Conservation (phyloP, 2,113 vertebrate genomes). For the zebrafish (Danio rerio) region GRCz12tu NC_133186.1:42026001-42026500, state of each 20-base stretch:
- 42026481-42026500: slow-evolving; percentile 31
- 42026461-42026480: slow-evolving; percentile 34
- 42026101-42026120: slow-evolving; percentile 25
- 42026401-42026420: slow-evolving; percentile 46
- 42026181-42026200: slow-evolving; percentile 33
- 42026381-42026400: slow-evolving; percentile 42
- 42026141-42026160: slow-evolving; percentile 23
- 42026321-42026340: slow-evolving; percentile 21
- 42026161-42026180: slow-evolving; percentile 53
- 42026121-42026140: slow-evolving; percentile 14
- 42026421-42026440: slow-evolving; percentile 35
- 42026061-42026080: slow-evolving; percentile 29
- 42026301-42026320: slow-evolving; percentile 33
- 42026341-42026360: slow-evolving; percentile 45
- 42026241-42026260: slow-evolving; percentile 25
- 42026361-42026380: slow-evolving; percentile 48
- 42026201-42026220: slow-evolving; percentile 43
- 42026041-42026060: slow-evolving; percentile 40
- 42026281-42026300: slow-evolving; percentile 21
- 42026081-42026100: slow-evolving; percentile 47
- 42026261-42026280: slow-evolving; percentile 36
- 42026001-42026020: background rate
- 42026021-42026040: slow-evolving; percentile 7
- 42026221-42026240: slow-evolving; percentile 33
- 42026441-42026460: slow-evolving; percentile 46